Conservation (phyloP, 1,140 invertebrate species). For the Trissolcus basalis region DNA sequence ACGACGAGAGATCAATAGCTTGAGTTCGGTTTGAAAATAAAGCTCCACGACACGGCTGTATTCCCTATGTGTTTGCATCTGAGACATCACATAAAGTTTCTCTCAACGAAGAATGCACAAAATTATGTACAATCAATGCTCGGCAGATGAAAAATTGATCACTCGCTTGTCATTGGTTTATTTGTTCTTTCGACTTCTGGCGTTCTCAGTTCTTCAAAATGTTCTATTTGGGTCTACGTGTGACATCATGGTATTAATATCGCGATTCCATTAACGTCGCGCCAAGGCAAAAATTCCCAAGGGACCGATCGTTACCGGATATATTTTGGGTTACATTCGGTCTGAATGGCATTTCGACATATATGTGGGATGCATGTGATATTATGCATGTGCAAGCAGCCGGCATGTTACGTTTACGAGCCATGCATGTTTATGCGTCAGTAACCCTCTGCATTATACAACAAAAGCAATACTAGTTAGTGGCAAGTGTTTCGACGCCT, state of each 20-base stretch:
- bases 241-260: slow-evolving; percentile 29
- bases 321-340: slow-evolving; percentile 59
- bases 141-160: no score
- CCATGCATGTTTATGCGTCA: slow-evolving; percentile 60
- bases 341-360: slow-evolving; percentile 54
- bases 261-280: slow-evolving; percentile 57
- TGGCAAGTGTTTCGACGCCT: slow-evolving; percentile 45
- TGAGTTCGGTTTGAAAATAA: no score
- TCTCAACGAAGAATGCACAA: no score
- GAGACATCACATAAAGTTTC: no score
- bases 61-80: no score
- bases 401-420: slow-evolving; percentile 59
- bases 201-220: neutral
- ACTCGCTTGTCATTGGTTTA: no score
- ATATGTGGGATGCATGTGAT: slow-evolving; percentile 53
- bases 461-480: slow-evolving; percentile 56
- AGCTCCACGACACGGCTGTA: no score
- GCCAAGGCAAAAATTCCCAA: slow-evolving; percentile 46
- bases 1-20: no score
- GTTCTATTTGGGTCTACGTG: slow-evolving; percentile 12
- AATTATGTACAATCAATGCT: no score
- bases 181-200: neutral
- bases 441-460: slow-evolving; percentile 56
- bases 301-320: slow-evolving; percentile 56
- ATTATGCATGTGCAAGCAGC: slow-evolving; percentile 61